Evolutionary conservation across 2,113 vertebrate species (phyloP).

Genomic region (Takifugu bimaculatus): DNA sequence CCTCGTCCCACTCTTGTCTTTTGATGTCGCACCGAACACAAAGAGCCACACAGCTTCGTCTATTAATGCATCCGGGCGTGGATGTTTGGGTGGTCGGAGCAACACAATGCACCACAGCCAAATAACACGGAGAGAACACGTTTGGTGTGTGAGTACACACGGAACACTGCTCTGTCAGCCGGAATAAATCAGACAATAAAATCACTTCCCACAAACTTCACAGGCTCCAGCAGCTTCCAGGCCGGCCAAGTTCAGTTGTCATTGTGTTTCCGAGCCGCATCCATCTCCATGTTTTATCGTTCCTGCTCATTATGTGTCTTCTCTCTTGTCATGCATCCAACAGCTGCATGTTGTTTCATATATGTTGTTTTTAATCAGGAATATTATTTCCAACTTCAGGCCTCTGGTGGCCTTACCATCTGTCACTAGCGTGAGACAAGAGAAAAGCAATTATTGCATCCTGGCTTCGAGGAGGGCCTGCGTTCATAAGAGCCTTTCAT

Average conservation of each 20-base stretch:
- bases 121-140: conserved; percentile 43
- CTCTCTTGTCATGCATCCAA: conserved; percentile 48
- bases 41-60: conserved; percentile 13
- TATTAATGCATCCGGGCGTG: conserved; percentile 41
- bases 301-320: conserved; percentile 26
- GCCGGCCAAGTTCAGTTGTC: conserved; percentile 43
- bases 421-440: conserved; percentile 73
- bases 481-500: conserved; percentile 57
- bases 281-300: conserved; percentile 19
- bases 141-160: not conserved
- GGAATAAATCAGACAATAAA: conserved; percentile 36
- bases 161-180: conserved; percentile 19
- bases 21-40: conserved; percentile 3
- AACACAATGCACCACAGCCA: conserved; percentile 30
- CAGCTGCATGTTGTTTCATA: conserved; percentile 70
- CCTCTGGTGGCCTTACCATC: conserved; percentile 70
- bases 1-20: conserved; percentile 12
- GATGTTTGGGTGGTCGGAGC: conserved; percentile 38
- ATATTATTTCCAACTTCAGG: conserved; percentile 71
- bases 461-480: conserved; percentile 60
- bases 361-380: conserved; percentile 73
- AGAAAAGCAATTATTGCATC: conserved; percentile 69
- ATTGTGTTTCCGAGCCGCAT: conserved; percentile 29
- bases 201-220: conserved; percentile 32
- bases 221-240: conserved; percentile 33